Evolutionary conservation across 1,140 invertebrate species (phyloP), one percentile per base, ranked within the genome.

Genomic region (Anthonomus grandis): DNA sequence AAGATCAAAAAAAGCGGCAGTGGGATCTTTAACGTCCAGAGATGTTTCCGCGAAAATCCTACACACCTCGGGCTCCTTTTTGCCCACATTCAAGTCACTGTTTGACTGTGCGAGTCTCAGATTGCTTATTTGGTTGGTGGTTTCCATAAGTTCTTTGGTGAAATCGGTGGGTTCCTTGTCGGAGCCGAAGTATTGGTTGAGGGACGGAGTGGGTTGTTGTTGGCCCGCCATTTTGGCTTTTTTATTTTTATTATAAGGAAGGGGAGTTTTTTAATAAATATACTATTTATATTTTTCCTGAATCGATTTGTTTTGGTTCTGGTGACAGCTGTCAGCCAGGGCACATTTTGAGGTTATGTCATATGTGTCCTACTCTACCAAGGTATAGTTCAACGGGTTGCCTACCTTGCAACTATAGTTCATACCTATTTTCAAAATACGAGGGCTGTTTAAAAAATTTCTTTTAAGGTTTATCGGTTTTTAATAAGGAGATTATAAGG

Each of bases 61-160:
- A 61, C 76, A 77, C 3, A 77, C 71, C 47, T 73, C 70, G 21
- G 76, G 75, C 57, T 77, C 75, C 46, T 70, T 71, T 60, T 71
- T 69, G 5, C n/a, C n/a, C n/a, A n/a, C n/a, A n/a, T n/a, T n/a
- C n/a, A n/a, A n/a, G 47, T 25, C 47, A 46, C 53, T 46, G 17
- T 55, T 36, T 39, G 62, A 59, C 27, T 64, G 63, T 18, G 62
- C 63, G 36, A 70, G 38, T 59, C 64, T 64, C 23, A 69, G 41
- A 34, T 42, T 64, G 25, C 44, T 60, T 42, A 69, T 57, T 57
- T 63, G 59, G 25, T 59, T 60, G 15, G 53, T 54, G n/a, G 66
- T 48, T 31, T 70, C 66, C 6, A 34, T 48, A 17, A 70, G 21
- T 45, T 61, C 59, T 31, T 63, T 53, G 9, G 67, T 31, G 36